Evolutionary conservation across 2,113 vertebrate genomes (phyloP), one percentile per base, ranked within the genome.

Genomic region (Ceyx cyanopectus): DNA sequence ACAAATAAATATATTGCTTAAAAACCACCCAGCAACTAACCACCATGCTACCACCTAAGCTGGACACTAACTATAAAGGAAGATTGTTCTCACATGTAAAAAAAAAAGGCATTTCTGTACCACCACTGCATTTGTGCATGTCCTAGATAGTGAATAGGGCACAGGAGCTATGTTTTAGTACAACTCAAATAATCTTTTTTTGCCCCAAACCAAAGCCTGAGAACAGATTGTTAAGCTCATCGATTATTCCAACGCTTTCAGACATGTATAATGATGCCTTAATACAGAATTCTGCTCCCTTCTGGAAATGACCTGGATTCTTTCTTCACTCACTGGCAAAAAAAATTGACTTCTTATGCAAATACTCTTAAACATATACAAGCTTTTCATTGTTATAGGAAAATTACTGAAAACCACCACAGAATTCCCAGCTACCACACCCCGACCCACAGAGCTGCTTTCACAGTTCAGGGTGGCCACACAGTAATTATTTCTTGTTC

Each of bases 351-450:
- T 92, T 77, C 81, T 89, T 85, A 91, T 75, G 89, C 79, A 92
- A 87, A 96, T 74, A 60, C n/a, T 18, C 66, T 89, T 77, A 73
- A 90, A 69, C 26, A 50, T 53, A 79, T 17, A 93, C 50, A 69
- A 69, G 60, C 34, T 75, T 92, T 93, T 75, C 76, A 78, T 93
- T 92, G 89, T 81, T 86, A 87, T 7, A 63, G 54, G 37, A 73
- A 62, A 91, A 94, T 89, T 89, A 90, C 61, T 70, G 81, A 84
- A 92, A 95, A 90, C 81, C 77, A 37, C 81, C 77, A 79, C 65
- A 41, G 32, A 92, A 96, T 61, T 90, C 85, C 63, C 90, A 34
- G 78, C 68, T 81, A 51, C 79, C 41, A 63, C 63, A 40, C 67
- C 82, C 93, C 2, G 1, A 51, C 81, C 72, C 84, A 45, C 50